Evolutionary conservation across 2,797 vertebrate genomes (phyloP), one percentile per base, ranked within the genome.

Genomic region (Catharus ustulatus): DNA sequence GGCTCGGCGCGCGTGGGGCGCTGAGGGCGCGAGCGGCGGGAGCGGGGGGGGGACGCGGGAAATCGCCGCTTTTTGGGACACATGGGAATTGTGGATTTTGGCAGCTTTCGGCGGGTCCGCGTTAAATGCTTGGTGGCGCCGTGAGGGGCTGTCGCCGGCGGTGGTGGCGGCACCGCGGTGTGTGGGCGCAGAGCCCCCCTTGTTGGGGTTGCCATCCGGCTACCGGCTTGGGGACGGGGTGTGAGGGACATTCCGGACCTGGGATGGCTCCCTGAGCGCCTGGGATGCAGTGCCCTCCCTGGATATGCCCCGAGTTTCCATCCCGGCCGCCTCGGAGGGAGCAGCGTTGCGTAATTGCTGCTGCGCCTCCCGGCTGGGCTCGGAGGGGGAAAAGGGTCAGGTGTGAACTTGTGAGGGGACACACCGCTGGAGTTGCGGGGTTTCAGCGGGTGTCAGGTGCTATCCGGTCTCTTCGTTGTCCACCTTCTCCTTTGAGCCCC

Each of bases 81-180:
- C 46, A 24, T 23, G 36, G 6, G 6, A 0, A 1, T 27, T 11
- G 16, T 0, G 30, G 9, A 0, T 23, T 13, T n/a, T n/a, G n/a
- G n/a, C n/a, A n/a, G n/a, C n/a, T n/a, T n/a, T 21, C 13, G 17
- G 23, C 3, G 0, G 27, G 22, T 12, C 15, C 5, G 1, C 12
- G 0, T 1, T 1, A 0, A 1, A 5, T 24, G 0, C 1, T 3
- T 0, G 7, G 30, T 5, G 2, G 5, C 22, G 11, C 57, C 15
- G 1, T n/a, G 59, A 76, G 72, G 51, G 75, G 63, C 29, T 30
- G 76, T 32, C 40, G 0, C 16, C 17, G 32, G 5, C 49, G n/a
- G 14, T 9, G 80, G 7, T 49, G 23, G 23, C 9, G 10, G 40
- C 17, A 2, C 27, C 19, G 51, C 15, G 15, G 5, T 9, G 45